Evolutionary conservation across 2,113 vertebrate species (phyloP), one percentile per base, ranked within the genome.

Genomic region (Hyaena hyaena): DNA sequence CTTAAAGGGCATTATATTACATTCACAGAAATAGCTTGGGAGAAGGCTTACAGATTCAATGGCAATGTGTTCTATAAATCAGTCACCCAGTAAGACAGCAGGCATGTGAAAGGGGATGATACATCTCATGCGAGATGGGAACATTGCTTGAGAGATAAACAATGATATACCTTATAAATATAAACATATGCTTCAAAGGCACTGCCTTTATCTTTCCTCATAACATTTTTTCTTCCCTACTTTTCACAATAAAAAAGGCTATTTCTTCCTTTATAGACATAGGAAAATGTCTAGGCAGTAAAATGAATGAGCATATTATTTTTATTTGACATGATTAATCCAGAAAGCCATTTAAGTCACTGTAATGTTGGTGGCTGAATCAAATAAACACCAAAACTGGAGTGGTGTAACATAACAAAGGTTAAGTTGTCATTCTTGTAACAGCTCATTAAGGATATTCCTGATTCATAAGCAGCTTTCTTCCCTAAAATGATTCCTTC

Each of bases 291-390:
- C 15, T 28, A 76, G 17, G 33, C 39, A 89, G 76, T 28, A 48
- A 92, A 84, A 90, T 9, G 31, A 88, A 92, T 63, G 68, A 90
- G 69, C 16, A 39, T 85, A 55, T 90, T 88, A 48, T 82, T 93
- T 96, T 95, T 88, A 76, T 53, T 84, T 88, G 35, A 89, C 45
- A 88, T 43, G n/a, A 97, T 84, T 96, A 96, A 97, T 82, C 33
- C 17, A 33, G 86, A 92, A 92, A 85, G 26, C 7, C 71, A 94
- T 93, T 55, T 81, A 45, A 95, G 71, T 85, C n/a, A 66, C 43
- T 35, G 71, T 61, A 92, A 73, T 68, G 14, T 71, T 50, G 23
- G 81, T 33, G 35, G 15, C 61, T 91, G 1, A 10, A 65, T 35
- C 50, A 80, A 95, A 85, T 77, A 73, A 94, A 90, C 6, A 84